Percentiles rank a stretch among this genome's conserved stretches.
These are phyloP conservation scores for Daubentonia madagascariensis DNA, from an alignment of 2,113 vertebrate genomes.

Conservation along the genomic window DNA sequence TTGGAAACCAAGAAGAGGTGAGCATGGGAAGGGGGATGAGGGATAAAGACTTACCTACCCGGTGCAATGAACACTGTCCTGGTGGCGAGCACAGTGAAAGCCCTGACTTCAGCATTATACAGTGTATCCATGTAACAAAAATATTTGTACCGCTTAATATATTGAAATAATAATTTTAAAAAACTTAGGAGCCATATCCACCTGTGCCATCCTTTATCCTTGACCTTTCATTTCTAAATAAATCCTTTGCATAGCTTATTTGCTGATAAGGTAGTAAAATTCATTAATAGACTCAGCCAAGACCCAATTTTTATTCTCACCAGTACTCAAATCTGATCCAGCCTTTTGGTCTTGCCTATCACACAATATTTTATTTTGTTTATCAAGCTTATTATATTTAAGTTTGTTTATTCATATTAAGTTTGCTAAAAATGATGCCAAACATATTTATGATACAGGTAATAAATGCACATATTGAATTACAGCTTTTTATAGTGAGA, in stretches of 20 bases:
- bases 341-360: neutral
- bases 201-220: neutral
- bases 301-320: neutral
- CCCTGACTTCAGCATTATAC: too few relatives aligned
- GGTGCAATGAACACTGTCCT: too few relatives aligned
- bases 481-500: neutral
- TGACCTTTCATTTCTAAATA: neutral
- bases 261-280: neutral
- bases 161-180: too few relatives aligned
- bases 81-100: too few relatives aligned
- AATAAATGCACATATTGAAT: neutral
- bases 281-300: neutral
- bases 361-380: neutral
- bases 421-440: neutral
- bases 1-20: too few relatives aligned
- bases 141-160: too few relatives aligned
- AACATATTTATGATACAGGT: neutral
- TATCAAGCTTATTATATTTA: neutral
- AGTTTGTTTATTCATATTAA: neutral
- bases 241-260: neutral
- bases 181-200: neutral
- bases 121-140: too few relatives aligned
- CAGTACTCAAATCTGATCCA: neutral
- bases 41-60: too few relatives aligned
- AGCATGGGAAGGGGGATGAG: too few relatives aligned